Evolutionary conservation across 1,140 invertebrate species (phyloP), one percentile per base, ranked within the genome.

Genomic region (Yoshiicerus persimilis): DNA sequence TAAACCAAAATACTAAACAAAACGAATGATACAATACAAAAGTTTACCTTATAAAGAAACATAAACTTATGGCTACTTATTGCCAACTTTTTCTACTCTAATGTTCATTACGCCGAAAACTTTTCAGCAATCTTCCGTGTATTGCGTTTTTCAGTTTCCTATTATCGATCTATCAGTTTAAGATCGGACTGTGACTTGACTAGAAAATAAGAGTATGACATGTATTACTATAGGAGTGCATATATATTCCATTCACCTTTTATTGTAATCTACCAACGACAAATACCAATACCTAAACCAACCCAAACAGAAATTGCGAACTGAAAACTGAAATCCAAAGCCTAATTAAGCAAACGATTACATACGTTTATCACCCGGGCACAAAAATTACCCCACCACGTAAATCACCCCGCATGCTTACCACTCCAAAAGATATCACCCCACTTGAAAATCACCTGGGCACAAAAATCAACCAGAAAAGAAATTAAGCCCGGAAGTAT

Each of bases 1-100:
- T 80, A 80, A 80, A 80, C 25, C 32, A 80, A 80, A 80, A 80
- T 36, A 80, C 75, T 38, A 11, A 80, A 80, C 75, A 80, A 80
- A 23, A 80, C 34, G 20, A 80, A 80, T 13, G 30, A 80, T 80
- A 80, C 75, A 80, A 80, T 80, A 80, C 75, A 80, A 80, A 80
- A 80, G 11, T 80, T 80, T 80, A 38, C 36, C 75, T 80, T 80
- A 80, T n/a, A n/a, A 32, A 38, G 75, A 38, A 80, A 80, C 75
- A 30, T 70, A 80, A 80, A 36, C 75, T n/a, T 80, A 80, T 38
- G 75, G 34, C 75, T 23, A 80, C 34, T 80, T 80, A 80, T n/a
- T 80, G 75, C 75, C 75, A 34, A 36, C 75, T 36, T 80, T 80
- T 80, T 80, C 30, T 80, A 80, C 75, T 80, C 75, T 20, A n/a